Percentiles rank a stretch among this genome's conserved stretches.
Evolutionary conservation across 2,888 invertebrate species (phyloP).

Genomic region (Oasisia sp.): DNA sequence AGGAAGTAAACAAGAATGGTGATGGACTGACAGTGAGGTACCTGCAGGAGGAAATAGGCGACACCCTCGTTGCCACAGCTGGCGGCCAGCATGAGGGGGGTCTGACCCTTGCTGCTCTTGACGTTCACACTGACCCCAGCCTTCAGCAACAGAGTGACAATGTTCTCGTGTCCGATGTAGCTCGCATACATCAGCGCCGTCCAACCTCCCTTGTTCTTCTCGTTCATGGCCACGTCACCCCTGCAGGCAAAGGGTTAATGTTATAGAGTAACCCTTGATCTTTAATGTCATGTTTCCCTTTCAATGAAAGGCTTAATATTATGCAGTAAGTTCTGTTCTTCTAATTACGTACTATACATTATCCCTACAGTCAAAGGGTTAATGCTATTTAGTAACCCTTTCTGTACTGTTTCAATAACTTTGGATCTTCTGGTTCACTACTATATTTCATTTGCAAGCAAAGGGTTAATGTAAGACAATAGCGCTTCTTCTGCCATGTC

Average conservation of each 20-base stretch:
- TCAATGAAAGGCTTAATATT: no score
- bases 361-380: no score
- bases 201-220: constrained; percentile 65
- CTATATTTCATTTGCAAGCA: no score
- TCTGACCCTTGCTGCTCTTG: constrained; percentile 62
- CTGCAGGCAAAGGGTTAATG: neutral
- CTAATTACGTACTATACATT: no score
- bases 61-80: constrained; percentile 69
- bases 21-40: constrained; percentile 43
- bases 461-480: no score
- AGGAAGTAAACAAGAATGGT: neutral
- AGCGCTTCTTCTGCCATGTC: no score
- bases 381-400: no score
- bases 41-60: constrained; percentile 63
- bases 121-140: constrained; percentile 55
- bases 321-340: no score
- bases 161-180: constrained; percentile 66
- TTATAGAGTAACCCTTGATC: no score
- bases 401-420: no score
- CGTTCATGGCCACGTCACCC: constrained; percentile 47
- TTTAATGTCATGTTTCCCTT: no score
- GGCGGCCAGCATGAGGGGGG: constrained; percentile 68
- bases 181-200: constrained; percentile 67
- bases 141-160: constrained; percentile 61
- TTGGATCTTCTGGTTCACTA: no score